Conservation (phyloP, 2,888 invertebrate species). For the Helleia helle region DNA sequence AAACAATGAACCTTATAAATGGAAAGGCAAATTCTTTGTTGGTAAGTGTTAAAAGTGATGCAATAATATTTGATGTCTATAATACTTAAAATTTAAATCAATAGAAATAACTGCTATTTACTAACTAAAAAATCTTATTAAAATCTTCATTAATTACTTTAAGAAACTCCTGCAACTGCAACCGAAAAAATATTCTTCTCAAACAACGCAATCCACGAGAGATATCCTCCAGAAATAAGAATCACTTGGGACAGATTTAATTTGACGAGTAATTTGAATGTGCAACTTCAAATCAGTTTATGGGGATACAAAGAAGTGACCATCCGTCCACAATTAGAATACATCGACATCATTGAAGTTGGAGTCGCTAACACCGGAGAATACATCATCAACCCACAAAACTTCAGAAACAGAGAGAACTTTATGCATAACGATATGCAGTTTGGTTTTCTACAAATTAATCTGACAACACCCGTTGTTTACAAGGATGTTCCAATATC, state of each 20-base stretch:
- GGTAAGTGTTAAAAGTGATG: no score
- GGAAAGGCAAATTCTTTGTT: constrained; percentile 93
- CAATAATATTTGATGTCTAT: no score
- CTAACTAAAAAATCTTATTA: no score
- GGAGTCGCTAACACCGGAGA: constrained; percentile 79
- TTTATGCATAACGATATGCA: constrained; percentile 81
- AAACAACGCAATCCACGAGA: constrained; percentile 81
- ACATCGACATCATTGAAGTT: constrained; percentile 83
- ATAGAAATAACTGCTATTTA: no score
- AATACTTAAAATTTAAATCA: no score
- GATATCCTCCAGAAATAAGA: constrained; percentile 81
- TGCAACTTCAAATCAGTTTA: constrained; percentile 84
- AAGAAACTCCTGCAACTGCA: constrained; percentile 92
- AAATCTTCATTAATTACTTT: no score
- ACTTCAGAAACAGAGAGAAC: constrained; percentile 81
- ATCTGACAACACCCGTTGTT: constrained; percentile 84
- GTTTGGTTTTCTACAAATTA: constrained; percentile 91
- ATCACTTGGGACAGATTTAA: constrained; percentile 90
- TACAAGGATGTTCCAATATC: constrained; percentile 78
- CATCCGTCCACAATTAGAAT: constrained; percentile 85
- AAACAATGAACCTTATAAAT: constrained; percentile 87
- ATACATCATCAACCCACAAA: constrained; percentile 82
- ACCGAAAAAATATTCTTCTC: constrained; percentile 89
- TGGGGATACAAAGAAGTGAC: constrained; percentile 93
- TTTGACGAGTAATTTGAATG: constrained; percentile 85